Evolutionary conservation across 2,797 vertebrate species (phyloP).

Genomic region (Macrochelys suwanniensis): DNA sequence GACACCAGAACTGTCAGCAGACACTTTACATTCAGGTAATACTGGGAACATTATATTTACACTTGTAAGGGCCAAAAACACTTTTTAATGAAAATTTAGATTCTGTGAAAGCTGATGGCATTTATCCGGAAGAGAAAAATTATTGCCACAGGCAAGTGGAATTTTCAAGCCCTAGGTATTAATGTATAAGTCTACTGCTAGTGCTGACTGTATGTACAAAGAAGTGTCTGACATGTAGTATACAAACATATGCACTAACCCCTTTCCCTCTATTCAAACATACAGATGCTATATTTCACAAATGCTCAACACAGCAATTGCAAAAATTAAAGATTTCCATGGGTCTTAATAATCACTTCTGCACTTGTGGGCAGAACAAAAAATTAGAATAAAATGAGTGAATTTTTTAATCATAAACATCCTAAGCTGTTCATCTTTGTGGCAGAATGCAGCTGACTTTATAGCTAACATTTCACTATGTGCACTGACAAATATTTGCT

Average conservation of each 20-base stretch:
- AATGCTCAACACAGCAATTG: background rate
- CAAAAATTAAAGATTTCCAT: background rate
- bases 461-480: slow-evolving; percentile 1
- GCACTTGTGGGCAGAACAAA: background rate
- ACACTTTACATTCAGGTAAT: background rate
- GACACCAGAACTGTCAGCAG: background rate
- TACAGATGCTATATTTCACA: background rate
- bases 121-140: background rate
- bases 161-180: background rate
- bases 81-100: background rate
- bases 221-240: fast-evolving
- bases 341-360: background rate
- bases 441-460: background rate
- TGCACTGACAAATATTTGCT: slow-evolving; percentile 50
- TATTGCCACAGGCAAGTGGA: background rate
- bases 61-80: fast-evolving
- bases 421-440: slow-evolving; percentile 13
- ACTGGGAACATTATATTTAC: background rate
- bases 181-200: background rate
- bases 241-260: background rate
- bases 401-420: slow-evolving; percentile 48
- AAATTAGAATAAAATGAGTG: background rate
- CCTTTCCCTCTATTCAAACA: background rate
- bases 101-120: background rate
- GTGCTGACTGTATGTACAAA: background rate